These are phyloP conservation scores for Acrobasis repandana DNA, from an alignment of 2,888 invertebrate species.

Conservation along the genomic window DNA sequence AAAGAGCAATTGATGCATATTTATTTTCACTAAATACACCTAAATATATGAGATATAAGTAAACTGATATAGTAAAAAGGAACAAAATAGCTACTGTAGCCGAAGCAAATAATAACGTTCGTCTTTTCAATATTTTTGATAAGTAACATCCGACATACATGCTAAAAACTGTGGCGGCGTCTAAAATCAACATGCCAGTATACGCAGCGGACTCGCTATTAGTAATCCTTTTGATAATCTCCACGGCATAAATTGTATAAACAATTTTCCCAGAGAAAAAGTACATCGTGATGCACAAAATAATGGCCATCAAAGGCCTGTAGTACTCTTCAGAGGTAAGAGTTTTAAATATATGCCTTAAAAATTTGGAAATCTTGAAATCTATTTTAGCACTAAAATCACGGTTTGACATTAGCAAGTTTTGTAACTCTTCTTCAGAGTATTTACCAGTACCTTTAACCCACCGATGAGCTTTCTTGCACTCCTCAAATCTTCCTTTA, in stretches of 20 bases:
- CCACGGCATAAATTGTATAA: slow-evolving; percentile 41
- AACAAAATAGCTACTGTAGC: slow-evolving; percentile 3
- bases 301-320: slow-evolving; percentile 15
- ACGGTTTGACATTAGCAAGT: slow-evolving; percentile 16
- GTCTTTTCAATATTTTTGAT: not conserved
- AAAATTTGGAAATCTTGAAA: slow-evolving; percentile 31
- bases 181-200: slow-evolving; percentile 41
- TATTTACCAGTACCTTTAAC: slow-evolving; percentile 26
- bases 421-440: slow-evolving; percentile 29
- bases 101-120: not conserved
- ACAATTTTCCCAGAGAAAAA: slow-evolving; percentile 48
- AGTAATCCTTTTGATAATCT: slow-evolving; percentile 45
- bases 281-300: slow-evolving; percentile 29
- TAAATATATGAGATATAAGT: slow-evolving; percentile 20
- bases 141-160: slow-evolving; percentile 32
- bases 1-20: slow-evolving; percentile 16
- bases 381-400: slow-evolving; percentile 21
- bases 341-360: slow-evolving; percentile 27
- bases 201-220: slow-evolving; percentile 41
- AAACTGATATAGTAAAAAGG: slow-evolving; percentile 18
- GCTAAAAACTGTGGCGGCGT: slow-evolving; percentile 36
- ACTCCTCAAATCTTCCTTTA: slow-evolving; percentile 31
- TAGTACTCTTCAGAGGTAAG: slow-evolving; percentile 8
- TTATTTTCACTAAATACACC: slow-evolving; percentile 10
- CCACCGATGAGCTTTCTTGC: slow-evolving; percentile 31